These are phyloP conservation scores for Numida meleagris DNA, from an alignment of 2,113 vertebrate genomes.

Conservation along the genomic window DNA sequence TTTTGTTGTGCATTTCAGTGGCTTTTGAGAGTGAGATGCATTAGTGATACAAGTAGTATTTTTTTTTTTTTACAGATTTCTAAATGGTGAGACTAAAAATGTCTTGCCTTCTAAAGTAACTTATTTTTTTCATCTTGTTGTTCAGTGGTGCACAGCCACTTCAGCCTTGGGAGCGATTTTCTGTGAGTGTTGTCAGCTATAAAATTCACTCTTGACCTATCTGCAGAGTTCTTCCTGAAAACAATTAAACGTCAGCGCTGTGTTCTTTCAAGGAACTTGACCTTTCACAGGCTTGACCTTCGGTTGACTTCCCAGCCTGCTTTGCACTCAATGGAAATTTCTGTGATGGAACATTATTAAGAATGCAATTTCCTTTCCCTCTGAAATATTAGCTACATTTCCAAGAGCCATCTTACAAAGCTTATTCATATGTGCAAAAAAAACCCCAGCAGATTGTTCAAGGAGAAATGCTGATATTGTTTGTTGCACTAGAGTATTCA, in stretches of 20 bases:
- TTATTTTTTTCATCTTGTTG: not conserved
- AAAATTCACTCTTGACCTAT: not conserved
- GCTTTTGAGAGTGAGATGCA: not conserved
- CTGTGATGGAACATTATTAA: not conserved
- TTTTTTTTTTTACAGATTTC: not conserved
- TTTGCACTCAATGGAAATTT: not conserved
- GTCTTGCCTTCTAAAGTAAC: not conserved
- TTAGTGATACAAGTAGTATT: not conserved
- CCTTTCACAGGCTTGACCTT: constrained; percentile 11
- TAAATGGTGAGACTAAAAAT: not conserved
- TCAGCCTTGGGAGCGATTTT: not conserved
- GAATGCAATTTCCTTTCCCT: not conserved
- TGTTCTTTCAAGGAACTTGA: not conserved
- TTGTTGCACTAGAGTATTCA: not conserved
- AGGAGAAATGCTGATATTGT: not conserved
- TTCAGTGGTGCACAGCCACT: not conserved
- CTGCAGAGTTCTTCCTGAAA: not conserved
- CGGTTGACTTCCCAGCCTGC: not conserved
- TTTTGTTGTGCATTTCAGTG: not conserved
- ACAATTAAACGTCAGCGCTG: not conserved
- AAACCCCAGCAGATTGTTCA: not conserved
- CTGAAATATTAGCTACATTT: not conserved
- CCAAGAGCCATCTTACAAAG: not conserved
- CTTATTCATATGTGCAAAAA: not conserved
- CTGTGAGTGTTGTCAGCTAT: not conserved